Base-by-base conservation (phyloP, 2,113 vertebrate species). In the Cricetomys ansorgei region DNA sequence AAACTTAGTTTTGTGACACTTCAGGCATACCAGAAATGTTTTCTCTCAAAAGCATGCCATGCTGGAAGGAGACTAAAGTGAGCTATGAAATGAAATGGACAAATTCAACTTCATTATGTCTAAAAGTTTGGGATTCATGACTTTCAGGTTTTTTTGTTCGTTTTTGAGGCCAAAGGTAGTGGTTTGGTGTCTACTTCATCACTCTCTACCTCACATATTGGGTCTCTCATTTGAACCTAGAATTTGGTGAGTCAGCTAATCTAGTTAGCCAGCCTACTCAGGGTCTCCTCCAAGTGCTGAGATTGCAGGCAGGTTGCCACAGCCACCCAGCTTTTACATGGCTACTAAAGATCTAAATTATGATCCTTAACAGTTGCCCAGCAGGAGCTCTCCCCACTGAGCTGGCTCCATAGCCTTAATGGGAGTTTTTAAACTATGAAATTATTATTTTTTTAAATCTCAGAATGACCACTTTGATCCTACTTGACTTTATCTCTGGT, bases 401-500 rank as follows among this genome's bases (percentile, higher is more conserved):
- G 34, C 67, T 69, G 67, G 15, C 34, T 69, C 67, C 34, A 13
- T 69, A 19, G 34, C 34, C 16, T 69, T 69, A n/a, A 23, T 59
- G 17, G 23, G 19, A 3, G 67, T n/a, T 69, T 69, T 73, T 43
- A 73, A 73, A 76, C 43, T 76, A 50, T 76, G 43, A 77, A 34
- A n/a, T n/a, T 70, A n/a, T n/a, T 70, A 69, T 70, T n/a, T 70
- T 70, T 70, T 70, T 70, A 70, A 77, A 15, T 50, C 40, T 91
- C 65, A 83, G 29, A 85, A 43, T 83, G 55, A 45, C 75, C 34
- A 69, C 50, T 75, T 79, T 89, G 67, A n/a, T 92, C 23, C 84
- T 95, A 73, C 50, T 89, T 89, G 62, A 37, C 31, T 91, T 65
- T 88, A 69, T 87, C n/a, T 81, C n/a, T 83, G 67, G 45, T 92